Evolutionary conservation across 37 sponge, comb jelly and placozoan genomes (phyloP), one percentile per base, ranked within the genome.

Genomic region (Dysidea cf. avara): DNA sequence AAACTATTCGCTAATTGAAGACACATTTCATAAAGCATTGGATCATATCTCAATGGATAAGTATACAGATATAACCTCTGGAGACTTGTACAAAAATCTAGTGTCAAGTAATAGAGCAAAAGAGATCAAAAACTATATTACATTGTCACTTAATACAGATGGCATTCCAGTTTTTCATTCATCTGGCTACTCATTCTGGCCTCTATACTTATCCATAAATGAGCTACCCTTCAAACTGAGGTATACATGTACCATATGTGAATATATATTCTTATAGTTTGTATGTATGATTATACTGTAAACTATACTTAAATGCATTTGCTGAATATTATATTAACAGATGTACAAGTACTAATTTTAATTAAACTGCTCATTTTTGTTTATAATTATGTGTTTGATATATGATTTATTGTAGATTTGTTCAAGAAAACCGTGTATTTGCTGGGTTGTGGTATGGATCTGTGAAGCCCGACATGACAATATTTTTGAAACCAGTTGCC

Each of bases 361-460:
- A n/a, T n/a, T n/a, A n/a, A n/a, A n/a, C n/a, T n/a, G n/a, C n/a
- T n/a, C n/a, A n/a, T n/a, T n/a, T n/a, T n/a, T n/a, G n/a, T n/a
- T n/a, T n/a, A n/a, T n/a, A n/a, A n/a, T n/a, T n/a, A n/a, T 43
- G 9, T 43, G 9, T 9, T 43, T 43, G 46, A 43, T 43, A 43
- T 43, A 43, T 43, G 46, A 12, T 12, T 43, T 9, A 43, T 43
- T 43, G 9, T 43, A 81, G 81, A 40, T 14, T 24, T 35, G 24
- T 26, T 64, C 60, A 62, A 46, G 73, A 81, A 56, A 71, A 71
- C 31, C 48, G 73, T 20, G 53, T 74, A n/a, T 25, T 74, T 56
- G 83, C 75, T 57, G 83, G 75, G 22, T 17, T 82, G 20, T 82
- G 83, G 83, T 74, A 74, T 74, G 75, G 82, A n/a, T 37, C 32